Conservation (phyloP, 2,113 vertebrate genomes). For the Rattus rattus region DNA sequence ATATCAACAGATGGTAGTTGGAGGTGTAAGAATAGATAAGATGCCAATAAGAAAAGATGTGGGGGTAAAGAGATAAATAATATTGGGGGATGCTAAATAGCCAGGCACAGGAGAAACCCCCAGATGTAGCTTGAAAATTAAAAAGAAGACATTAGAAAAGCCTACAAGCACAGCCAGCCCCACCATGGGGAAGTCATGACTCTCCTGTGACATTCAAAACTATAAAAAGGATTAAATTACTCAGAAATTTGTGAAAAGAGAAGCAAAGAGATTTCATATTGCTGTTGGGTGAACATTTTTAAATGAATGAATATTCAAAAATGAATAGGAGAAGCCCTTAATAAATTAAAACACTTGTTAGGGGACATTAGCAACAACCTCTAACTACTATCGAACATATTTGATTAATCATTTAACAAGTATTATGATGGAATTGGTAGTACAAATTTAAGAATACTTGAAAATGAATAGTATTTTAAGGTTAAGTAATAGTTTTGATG, state of each 20-base stretch:
- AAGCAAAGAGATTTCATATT: not conserved
- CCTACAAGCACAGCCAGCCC: not conserved
- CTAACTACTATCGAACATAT: not conserved
- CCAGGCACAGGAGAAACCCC: not conserved
- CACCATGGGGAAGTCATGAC: not conserved
- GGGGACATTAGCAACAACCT: not conserved
- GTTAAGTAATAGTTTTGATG: not conserved
- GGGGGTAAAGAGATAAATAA: slow-evolving; percentile 40
- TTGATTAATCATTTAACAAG: not conserved
- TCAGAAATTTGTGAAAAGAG: not conserved
- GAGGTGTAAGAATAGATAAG: slow-evolving; percentile 54
- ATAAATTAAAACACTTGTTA: not conserved
- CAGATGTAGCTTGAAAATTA: not conserved
- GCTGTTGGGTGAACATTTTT: not conserved
- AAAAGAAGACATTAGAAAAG: not conserved
- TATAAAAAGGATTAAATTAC: not conserved
- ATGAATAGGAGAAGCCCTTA: slow-evolving; percentile 17
- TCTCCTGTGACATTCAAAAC: not conserved
- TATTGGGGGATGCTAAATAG: not conserved
- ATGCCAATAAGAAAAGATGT: slow-evolving; percentile 32
- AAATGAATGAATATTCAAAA: slow-evolving; percentile 42
- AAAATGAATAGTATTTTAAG: not conserved
- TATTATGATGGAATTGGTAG: not conserved
- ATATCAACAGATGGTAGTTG: slow-evolving; percentile 57
- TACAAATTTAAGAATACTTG: slow-evolving; percentile 6